Evolutionary conservation across 1,140 invertebrate genomes (phyloP).

Genomic region (Sycobia sp.): DNA sequence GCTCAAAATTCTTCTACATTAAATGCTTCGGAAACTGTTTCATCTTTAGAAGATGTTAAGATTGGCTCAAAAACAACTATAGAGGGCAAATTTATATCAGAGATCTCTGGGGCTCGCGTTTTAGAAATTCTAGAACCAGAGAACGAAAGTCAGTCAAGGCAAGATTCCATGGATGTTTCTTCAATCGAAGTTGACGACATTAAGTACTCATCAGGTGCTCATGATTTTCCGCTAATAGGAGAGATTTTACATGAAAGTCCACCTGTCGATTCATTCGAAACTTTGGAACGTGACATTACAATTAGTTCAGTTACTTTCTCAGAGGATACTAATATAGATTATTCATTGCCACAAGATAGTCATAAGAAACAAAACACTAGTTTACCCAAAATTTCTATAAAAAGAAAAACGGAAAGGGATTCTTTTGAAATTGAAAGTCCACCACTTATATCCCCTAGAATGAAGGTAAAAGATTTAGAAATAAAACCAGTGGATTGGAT

Average conservation of each 20-base stretch:
- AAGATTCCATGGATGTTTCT: conserved; percentile 54
- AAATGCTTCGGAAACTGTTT: conserved; percentile 1
- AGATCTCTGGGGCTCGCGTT: conserved; percentile 50
- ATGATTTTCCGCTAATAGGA: conserved; percentile 26
- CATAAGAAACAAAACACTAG: conserved; percentile 10
- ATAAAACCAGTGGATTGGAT: conserved; percentile 57
- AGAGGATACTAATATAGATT: conserved; percentile 48
- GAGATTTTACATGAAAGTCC: conserved; percentile 49
- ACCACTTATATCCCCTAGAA: conserved; percentile 49
- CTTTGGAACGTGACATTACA: conserved; percentile 47
- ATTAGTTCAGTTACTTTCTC: conserved; percentile 49
- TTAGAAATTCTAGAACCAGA: conserved; percentile 55
- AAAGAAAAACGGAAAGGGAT: conserved; percentile 37
- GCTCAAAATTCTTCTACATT: neutral
- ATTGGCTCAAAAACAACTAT: neutral
- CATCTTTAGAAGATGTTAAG: neutral
- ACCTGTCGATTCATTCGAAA: conserved; percentile 50
- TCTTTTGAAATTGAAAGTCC: conserved; percentile 56
- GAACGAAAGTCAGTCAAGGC: conserved; percentile 39
- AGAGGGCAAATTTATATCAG: conserved; percentile 39
- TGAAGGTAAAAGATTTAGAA: conserved; percentile 50
- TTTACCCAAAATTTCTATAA: conserved; percentile 1
- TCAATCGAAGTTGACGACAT: conserved; percentile 52
- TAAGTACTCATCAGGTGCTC: conserved; percentile 25
- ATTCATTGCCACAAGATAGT: conserved; percentile 43